These are phyloP conservation scores for Neodiprion pinetum DNA, from an alignment of 1,140 invertebrate genomes.

Conservation along the genomic window DNA sequence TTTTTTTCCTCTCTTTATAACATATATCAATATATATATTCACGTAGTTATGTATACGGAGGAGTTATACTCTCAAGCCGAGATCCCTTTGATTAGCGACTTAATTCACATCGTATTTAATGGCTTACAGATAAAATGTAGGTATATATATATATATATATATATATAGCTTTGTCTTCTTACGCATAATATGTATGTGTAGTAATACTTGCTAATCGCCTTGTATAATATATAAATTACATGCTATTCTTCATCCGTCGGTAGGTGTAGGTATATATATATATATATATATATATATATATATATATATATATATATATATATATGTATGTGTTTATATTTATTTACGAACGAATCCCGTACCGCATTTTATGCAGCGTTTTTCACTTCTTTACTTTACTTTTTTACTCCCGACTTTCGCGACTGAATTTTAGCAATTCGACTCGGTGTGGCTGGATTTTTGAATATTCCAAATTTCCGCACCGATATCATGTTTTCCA, in stretches of 20 bases:
- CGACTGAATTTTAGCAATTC: too few relatives aligned
- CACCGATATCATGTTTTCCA: too few relatives aligned
- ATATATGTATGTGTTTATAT: not conserved
- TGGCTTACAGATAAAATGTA: too few relatives aligned
- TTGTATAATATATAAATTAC: not conserved
- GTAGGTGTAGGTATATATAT: not conserved
- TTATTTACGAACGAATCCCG: not conserved
- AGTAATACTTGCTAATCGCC: not conserved
- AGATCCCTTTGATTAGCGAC: conserved; percentile 53
- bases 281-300: too few relatives aligned
- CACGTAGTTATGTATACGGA: too few relatives aligned
- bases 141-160: not conserved
- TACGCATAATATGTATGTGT: not conserved
- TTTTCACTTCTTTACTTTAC: not conserved
- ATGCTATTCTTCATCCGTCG: not conserved
- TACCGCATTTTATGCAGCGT: not conserved
- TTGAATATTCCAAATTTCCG: too few relatives aligned
- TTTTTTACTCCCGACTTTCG: not conserved
- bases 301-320: not conserved
- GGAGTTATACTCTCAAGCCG: conserved; percentile 30
- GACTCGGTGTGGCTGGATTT: too few relatives aligned
- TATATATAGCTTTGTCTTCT: not conserved
- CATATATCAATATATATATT: too few relatives aligned
- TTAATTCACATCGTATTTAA: conserved; percentile 41
- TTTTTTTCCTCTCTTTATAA: too few relatives aligned